Evolutionary conservation across 2,113 vertebrate genomes (phyloP).

Genomic region (Anas platyrhynchos): DNA sequence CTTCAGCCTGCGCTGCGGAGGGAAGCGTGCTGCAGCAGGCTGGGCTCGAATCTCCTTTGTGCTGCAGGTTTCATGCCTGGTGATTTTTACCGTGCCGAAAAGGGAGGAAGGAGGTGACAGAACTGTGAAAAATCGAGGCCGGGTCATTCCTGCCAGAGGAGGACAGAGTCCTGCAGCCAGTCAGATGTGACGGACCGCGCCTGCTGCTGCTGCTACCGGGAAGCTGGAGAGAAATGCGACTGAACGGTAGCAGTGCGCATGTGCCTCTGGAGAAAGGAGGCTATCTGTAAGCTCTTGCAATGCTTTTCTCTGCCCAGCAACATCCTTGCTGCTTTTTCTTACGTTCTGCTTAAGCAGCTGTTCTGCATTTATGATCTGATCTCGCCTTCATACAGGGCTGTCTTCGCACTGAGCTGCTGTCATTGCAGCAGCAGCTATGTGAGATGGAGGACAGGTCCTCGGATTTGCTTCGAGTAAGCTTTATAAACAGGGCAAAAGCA

Average conservation of each 20-base stretch:
- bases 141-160: constrained; percentile 13
- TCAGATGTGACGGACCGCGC: constrained; percentile 6
- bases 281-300: constrained; percentile 31
- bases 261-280: constrained; percentile 54
- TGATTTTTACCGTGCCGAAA: constrained; percentile 25
- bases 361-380: background rate
- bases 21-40: constrained; percentile 46
- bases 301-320: constrained; percentile 66
- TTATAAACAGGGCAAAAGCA: constrained; percentile 1
- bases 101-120: constrained; percentile 5
- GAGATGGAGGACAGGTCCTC: background rate
- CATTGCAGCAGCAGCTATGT: background rate
- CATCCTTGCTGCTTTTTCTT: constrained; percentile 1
- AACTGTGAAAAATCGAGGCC: constrained; percentile 21
- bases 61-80: constrained; percentile 48
- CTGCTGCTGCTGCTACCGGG: constrained; percentile 49
- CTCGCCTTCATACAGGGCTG: background rate
- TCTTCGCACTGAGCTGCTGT: background rate
- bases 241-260: constrained; percentile 18
- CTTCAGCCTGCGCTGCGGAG: constrained; percentile 25
- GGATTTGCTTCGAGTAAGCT: background rate
- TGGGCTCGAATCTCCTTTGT: constrained; percentile 23
- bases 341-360: constrained; percentile 52
- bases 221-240: constrained; percentile 46
- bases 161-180: constrained; percentile 42